Percentiles rank a stretch among this genome's conserved stretches.
These are phyloP conservation scores for Ceratothoa steindachneri DNA, from an alignment of 2,888 invertebrate species.

Conservation along the genomic window DNA sequence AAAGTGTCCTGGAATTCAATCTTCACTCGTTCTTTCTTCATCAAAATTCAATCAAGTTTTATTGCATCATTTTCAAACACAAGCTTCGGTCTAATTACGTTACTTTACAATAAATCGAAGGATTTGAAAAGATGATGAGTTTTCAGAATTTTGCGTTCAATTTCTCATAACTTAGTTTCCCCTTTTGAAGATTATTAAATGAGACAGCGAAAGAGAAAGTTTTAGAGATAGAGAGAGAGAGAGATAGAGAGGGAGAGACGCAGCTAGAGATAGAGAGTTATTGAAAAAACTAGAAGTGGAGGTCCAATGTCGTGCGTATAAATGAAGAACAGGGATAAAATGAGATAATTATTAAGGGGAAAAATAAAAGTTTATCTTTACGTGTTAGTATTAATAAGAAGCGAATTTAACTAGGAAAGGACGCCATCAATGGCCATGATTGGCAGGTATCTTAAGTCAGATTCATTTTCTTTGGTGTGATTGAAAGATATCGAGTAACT, in stretches of 20 bases:
- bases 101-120: conserved; percentile 43
- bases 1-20: conserved; percentile 23
- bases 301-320: too few relatives aligned
- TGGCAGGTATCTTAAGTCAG: too few relatives aligned
- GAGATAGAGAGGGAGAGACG: not conserved
- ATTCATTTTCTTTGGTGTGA: too few relatives aligned
- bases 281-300: not conserved
- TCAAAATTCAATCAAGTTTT: conserved; percentile 45
- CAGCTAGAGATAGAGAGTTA: not conserved
- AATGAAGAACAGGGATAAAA: too few relatives aligned
- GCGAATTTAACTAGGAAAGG: too few relatives aligned
- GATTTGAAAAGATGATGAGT: conserved; percentile 13
- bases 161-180: conserved; percentile 3
- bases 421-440: too few relatives aligned
- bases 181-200: conserved; percentile 4
- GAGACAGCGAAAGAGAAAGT: not conserved
- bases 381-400: too few relatives aligned
- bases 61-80: conserved; percentile 45
- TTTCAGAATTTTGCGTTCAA: conserved; percentile 4
- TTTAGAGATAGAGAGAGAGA: not conserved
- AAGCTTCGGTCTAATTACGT: conserved; percentile 44
- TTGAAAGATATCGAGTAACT: too few relatives aligned
- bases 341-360: too few relatives aligned
- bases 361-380: too few relatives aligned
- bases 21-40: conserved; percentile 39